These are phyloP conservation scores for Lagocephalus sceleratus DNA, from an alignment of 2,797 vertebrate genomes.

Conservation along the genomic window DNA sequence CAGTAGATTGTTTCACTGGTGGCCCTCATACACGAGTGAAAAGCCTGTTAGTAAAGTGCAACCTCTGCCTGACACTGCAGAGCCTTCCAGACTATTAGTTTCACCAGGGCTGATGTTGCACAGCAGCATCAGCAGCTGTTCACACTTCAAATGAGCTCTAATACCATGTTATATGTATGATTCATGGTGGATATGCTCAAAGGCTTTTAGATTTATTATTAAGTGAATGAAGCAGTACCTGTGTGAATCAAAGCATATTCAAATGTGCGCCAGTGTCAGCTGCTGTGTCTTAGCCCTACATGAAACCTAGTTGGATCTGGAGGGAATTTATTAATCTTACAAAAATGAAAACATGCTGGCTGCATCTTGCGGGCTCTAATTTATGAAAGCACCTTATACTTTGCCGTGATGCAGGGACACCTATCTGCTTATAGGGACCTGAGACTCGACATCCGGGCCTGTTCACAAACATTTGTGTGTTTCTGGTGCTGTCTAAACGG, in stretches of 20 bases:
- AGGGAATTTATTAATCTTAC: slow-evolving; percentile 1
- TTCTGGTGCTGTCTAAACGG: no score
- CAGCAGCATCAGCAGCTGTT: slow-evolving; percentile 28
- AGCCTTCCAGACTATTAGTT: slow-evolving; percentile 19
- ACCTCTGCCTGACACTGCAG: slow-evolving; percentile 12
- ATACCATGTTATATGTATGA: slow-evolving; percentile 42
- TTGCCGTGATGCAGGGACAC: neutral
- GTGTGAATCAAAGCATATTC: slow-evolving; percentile 36
- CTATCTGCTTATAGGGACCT: neutral
- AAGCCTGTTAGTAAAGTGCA: slow-evolving; percentile 25
- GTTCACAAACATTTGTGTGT: neutral
- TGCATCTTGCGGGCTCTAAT: neutral
- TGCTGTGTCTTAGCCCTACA: slow-evolving; percentile 8
- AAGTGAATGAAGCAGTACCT: slow-evolving; percentile 39
- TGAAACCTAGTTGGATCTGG: slow-evolving; percentile 11
- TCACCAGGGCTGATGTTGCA: slow-evolving; percentile 8
- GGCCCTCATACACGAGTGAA: neutral
- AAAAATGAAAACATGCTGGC: slow-evolving; percentile 3
- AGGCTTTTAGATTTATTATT: slow-evolving; percentile 39
- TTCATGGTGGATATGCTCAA: slow-evolving; percentile 22
- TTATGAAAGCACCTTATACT: neutral
- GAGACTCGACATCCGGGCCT: neutral
- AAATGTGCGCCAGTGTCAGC: slow-evolving; percentile 29
- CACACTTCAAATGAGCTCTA: slow-evolving; percentile 35
- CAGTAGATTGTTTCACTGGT: neutral